Conservation (phyloP, 2,888 invertebrate genomes). For the Corbicula japonica region DNA sequence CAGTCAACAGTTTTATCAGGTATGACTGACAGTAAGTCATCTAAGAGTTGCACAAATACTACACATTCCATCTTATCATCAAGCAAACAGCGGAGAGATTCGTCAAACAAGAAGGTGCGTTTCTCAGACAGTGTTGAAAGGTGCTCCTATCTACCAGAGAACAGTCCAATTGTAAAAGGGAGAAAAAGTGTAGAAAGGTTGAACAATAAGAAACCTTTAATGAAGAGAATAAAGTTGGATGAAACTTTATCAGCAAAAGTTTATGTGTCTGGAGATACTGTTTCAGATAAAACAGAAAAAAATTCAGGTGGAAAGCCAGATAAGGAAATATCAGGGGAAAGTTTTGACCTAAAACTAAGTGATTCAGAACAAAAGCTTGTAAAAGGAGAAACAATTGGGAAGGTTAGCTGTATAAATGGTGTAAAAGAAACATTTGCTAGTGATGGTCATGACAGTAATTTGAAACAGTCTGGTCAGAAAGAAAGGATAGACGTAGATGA, state of each 20-base stretch:
- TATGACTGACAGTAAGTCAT: too few relatives aligned
- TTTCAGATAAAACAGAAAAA: neutral
- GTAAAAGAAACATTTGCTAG: too few relatives aligned
- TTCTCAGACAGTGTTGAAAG: slow-evolving; percentile 56
- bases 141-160: slow-evolving; percentile 24
- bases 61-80: slow-evolving; percentile 68
- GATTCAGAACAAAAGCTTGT: neutral
- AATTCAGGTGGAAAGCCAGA: neutral
- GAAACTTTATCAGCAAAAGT: neutral
- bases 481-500: too few relatives aligned
- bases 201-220: neutral
- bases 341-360: neutral
- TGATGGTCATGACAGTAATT: too few relatives aligned
- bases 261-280: neutral
- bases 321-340: neutral
- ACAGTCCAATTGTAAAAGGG: neutral
- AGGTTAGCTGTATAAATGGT: too few relatives aligned
- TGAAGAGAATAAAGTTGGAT: neutral
- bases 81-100: slow-evolving; percentile 48
- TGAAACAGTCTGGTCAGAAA: too few relatives aligned
- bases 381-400: too few relatives aligned
- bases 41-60: too few relatives aligned
- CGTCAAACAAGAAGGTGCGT: slow-evolving; percentile 58
- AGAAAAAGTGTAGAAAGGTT: slow-evolving; percentile 1
- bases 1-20: too few relatives aligned